Percentiles rank a stretch among this genome's conserved stretches.
phyloP scores from a whole-genome alignment of 1,140 invertebrate species.

The Drosophila chauvacae region DNA sequence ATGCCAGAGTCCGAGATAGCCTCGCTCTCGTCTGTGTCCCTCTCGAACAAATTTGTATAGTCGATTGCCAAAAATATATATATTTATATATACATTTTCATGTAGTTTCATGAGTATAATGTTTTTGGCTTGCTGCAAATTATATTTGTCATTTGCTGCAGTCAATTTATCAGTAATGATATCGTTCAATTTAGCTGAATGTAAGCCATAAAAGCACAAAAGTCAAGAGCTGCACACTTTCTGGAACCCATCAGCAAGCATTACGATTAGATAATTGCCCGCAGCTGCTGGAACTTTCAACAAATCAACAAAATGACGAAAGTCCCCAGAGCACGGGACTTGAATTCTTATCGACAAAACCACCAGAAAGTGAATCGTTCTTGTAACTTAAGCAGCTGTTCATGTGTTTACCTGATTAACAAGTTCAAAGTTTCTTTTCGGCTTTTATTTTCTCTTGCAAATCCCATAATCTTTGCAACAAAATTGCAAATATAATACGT shows the following conservation, averaged over 20 bases:
- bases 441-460: conserved; percentile 3
- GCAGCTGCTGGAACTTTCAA: conserved; percentile 20
- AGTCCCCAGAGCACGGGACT: conserved; percentile 13
- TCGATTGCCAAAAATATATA: conserved; percentile 56
- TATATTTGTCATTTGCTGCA: not conserved
- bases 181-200: conserved; percentile 3
- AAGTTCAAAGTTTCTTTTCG: not conserved
- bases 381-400: conserved; percentile 48
- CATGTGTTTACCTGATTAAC: conserved; percentile 27
- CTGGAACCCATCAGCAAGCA: conserved; percentile 11
- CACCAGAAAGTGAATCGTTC: conserved; percentile 15
- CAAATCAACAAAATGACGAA: conserved; percentile 17
- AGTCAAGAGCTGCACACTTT: conserved; percentile 25
- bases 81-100: not conserved
- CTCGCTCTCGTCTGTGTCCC: conserved; percentile 6
- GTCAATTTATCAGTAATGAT: conserved; percentile 8
- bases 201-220: conserved; percentile 16
- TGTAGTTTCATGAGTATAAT: conserved; percentile 6
- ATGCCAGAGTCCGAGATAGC: conserved; percentile 35
- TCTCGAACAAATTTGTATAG: conserved; percentile 29
- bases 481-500: conserved; percentile 21
- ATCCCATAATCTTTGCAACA: conserved; percentile 12
- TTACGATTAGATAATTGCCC: conserved; percentile 31
- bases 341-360: conserved; percentile 38
- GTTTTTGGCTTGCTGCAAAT: conserved; percentile 16